phyloP scores from a whole-genome alignment of 2,797 vertebrate species.

The Halcyon leucocephala region DNA sequence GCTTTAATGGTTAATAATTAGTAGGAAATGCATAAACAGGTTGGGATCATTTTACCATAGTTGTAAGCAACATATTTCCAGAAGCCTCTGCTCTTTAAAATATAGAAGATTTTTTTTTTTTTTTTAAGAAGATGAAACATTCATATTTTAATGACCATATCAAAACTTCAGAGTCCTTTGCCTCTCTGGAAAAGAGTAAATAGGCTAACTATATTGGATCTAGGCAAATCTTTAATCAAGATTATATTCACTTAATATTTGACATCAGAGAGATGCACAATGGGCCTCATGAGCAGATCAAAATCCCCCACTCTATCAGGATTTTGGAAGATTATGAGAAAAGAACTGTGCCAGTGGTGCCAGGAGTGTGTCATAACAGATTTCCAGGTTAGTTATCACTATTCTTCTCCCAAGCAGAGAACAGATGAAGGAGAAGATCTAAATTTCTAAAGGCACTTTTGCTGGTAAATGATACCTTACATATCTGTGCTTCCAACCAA shows the following conservation, averaged over 20 bases:
- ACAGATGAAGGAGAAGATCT: background rate
- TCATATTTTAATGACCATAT: background rate
- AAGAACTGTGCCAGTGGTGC: background rate
- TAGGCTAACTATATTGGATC: background rate
- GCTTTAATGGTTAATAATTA: background rate
- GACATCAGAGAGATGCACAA: background rate
- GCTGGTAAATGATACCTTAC: background rate
- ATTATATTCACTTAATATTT: background rate
- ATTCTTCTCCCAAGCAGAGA: background rate
- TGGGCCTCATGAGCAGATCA: background rate
- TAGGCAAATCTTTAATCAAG: background rate
- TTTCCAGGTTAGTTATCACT: background rate
- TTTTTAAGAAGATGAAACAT: background rate
- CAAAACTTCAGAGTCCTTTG: background rate
- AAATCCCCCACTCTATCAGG: background rate
- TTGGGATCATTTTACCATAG: background rate
- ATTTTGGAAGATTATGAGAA: conserved; percentile 9
- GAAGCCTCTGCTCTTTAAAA: background rate
- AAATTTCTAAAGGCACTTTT: background rate
- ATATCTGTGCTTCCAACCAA: background rate
- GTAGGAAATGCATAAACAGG: background rate
- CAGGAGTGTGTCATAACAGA: background rate
- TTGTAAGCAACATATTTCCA: background rate
- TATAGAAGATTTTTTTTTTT: background rate
- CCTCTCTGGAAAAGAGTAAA: background rate